These are phyloP conservation scores for Aphelenchoides avenae DNA, from an alignment of 1,140 invertebrate species.

Conservation along the genomic window DNA sequence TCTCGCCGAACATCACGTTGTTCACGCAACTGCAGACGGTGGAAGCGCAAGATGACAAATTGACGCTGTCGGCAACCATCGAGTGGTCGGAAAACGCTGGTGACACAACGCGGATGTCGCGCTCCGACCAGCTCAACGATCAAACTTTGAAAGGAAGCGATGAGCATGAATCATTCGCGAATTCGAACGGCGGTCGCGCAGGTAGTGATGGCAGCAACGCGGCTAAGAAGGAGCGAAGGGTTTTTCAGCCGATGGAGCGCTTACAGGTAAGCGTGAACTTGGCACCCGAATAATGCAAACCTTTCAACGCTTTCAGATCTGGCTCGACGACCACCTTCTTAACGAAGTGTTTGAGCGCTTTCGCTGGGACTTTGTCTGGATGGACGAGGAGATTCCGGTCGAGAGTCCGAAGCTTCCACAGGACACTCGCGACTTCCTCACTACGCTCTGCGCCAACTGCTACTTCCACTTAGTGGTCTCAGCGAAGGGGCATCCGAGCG, in stretches of 20 bases:
- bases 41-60: constrained; percentile 38
- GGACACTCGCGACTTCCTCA: constrained; percentile 53
- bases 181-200: too few relatives aligned
- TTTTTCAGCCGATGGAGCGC: neutral
- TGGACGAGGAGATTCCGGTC: constrained; percentile 56
- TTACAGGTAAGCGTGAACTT: neutral
- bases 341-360: constrained; percentile 44
- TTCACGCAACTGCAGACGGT: constrained; percentile 35
- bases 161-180: neutral
- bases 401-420: constrained; percentile 43
- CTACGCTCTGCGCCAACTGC: constrained; percentile 52
- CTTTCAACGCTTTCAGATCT: constrained; percentile 24
- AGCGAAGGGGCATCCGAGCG: constrained; percentile 47
- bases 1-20: constrained; percentile 31
- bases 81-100: constrained; percentile 34
- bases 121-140: neutral
- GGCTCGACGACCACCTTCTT: constrained; percentile 38
- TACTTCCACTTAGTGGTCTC: constrained; percentile 53
- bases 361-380: constrained; percentile 48
- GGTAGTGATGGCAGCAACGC: too few relatives aligned
- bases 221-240: too few relatives aligned
- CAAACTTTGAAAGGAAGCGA: constrained; percentile 8
- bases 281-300: neutral
- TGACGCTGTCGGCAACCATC: constrained; percentile 35
- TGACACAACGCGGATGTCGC: neutral